Base-by-base conservation (phyloP, 2,113 vertebrate species). In the Gallinago paraguaiae region DNA sequence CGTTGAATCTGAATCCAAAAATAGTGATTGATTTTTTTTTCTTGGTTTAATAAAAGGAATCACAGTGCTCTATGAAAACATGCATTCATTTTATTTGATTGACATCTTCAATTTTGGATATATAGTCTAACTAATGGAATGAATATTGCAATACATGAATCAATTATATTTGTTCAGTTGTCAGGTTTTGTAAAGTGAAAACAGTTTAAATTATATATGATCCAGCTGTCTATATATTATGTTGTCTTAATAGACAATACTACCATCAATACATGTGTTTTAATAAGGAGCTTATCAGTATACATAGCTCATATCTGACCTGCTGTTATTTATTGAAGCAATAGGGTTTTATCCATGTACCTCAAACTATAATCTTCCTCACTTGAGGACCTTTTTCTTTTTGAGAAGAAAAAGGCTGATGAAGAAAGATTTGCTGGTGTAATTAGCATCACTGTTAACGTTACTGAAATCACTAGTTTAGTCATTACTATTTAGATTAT, bases 81-180 rank as follows among this genome's bases (percentile, higher is more conserved):
- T 13, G 45, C 71, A 95, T 97, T 97, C 72, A 79, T 97, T 97
- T 96, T 10, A 33, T 95, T 86, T 98, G 98, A 98, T 95, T 97
- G 97, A 97, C 97, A 97, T 68, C 92, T 96, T 86, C 96, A 96
- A 96, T 98, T 98, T 88, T 84, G 64, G 68, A 82, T 95, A 82
- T 89, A 92, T 92, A 96, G 91, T 92, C 90, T 67, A 75, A 87
- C 86, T 98, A 97, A 97, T 96, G 94, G 84, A 88, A 97, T 88
- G 92, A 96, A 95, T 97, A 97, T 96, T 96, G 82, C 75, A 88
- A 68, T 78, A 81, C 54, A 95, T 57, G 69, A 96, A 96, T 98
- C 95, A 97, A 90, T 98, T 97, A 91, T 43, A 70, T 95, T 94
- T 98, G 85, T 97, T 95, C 82, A 69, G 48, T 90, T 97, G 94